Conservation (phyloP, 2,888 invertebrate genomes). For the Bugula neritina region DNA sequence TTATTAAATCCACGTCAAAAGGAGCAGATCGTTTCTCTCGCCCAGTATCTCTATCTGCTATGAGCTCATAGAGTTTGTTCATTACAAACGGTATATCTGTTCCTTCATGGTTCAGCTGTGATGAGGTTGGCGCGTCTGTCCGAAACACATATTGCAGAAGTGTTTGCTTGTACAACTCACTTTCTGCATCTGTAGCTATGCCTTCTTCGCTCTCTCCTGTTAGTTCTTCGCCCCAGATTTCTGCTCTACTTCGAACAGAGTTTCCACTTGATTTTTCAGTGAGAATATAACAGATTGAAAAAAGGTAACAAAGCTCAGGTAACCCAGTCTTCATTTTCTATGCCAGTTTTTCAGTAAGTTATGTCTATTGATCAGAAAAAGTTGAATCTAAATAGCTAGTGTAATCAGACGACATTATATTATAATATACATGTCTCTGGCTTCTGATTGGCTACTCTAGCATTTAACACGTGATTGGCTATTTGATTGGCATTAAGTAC, state of each 20-base stretch:
- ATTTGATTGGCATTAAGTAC: neutral
- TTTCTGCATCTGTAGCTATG: neutral
- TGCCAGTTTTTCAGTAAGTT: neutral
- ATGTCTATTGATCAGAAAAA: neutral
- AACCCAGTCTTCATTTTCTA: neutral
- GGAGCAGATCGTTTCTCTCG: slow-evolving; percentile 1
- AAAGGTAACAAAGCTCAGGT: neutral
- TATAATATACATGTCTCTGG: neutral
- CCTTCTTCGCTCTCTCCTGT: slow-evolving; percentile 20
- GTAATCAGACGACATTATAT: neutral
- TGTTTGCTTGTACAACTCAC: slow-evolving; percentile 18
- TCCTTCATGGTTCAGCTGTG: slow-evolving; percentile 6
- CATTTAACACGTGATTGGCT: neutral
- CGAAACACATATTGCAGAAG: slow-evolving; percentile 25
- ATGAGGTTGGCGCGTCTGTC: slow-evolving; percentile 6
- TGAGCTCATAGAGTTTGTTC: slow-evolving; percentile 21
- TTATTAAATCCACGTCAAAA: slow-evolving; percentile 26
- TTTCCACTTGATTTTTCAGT: neutral
- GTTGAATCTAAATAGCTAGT: neutral
- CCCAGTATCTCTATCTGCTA: slow-evolving; percentile 22
- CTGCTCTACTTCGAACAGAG: neutral
- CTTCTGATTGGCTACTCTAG: neutral
- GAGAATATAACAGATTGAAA: neutral
- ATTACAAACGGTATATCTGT: slow-evolving; percentile 25
- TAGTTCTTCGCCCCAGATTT: slow-evolving; percentile 5